Evolutionary conservation across 2,888 invertebrate species (phyloP).

Genomic region (Ceraclea dissimilis): DNA sequence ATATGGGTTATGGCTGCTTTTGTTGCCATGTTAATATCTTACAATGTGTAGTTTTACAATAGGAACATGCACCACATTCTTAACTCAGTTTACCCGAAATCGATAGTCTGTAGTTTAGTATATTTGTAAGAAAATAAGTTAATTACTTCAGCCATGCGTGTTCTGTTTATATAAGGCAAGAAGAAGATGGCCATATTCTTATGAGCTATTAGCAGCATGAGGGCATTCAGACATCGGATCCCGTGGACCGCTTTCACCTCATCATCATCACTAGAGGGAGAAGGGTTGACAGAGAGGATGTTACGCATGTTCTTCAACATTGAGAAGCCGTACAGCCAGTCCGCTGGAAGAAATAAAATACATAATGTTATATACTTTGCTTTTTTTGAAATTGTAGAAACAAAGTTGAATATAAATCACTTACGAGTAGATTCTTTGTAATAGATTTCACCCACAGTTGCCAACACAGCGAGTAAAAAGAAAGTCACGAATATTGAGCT

Average conservation of each 20-base stretch:
- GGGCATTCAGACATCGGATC: constrained; percentile 56
- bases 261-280: constrained; percentile 35
- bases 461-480: constrained; percentile 29
- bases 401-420: background rate
- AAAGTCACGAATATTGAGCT: constrained; percentile 31
- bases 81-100: too few relatives aligned
- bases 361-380: background rate
- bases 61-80: too few relatives aligned
- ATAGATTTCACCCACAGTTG: constrained; percentile 30
- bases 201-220: constrained; percentile 56
- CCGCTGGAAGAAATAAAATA: constrained; percentile 34
- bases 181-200: constrained; percentile 67
- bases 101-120: too few relatives aligned
- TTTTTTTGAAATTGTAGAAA: background rate
- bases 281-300: constrained; percentile 43
- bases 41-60: too few relatives aligned
- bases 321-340: constrained; percentile 53
- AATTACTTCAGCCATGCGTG: constrained; percentile 59
- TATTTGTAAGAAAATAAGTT: constrained; percentile 17
- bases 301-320: constrained; percentile 50
- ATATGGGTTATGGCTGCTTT: too few relatives aligned
- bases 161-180: constrained; percentile 58
- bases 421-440: constrained; percentile 6
- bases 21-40: too few relatives aligned
- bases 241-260: constrained; percentile 61